Base-by-base conservation (phyloP, 2,113 vertebrate genomes). In the Catharus minimus region DNA sequence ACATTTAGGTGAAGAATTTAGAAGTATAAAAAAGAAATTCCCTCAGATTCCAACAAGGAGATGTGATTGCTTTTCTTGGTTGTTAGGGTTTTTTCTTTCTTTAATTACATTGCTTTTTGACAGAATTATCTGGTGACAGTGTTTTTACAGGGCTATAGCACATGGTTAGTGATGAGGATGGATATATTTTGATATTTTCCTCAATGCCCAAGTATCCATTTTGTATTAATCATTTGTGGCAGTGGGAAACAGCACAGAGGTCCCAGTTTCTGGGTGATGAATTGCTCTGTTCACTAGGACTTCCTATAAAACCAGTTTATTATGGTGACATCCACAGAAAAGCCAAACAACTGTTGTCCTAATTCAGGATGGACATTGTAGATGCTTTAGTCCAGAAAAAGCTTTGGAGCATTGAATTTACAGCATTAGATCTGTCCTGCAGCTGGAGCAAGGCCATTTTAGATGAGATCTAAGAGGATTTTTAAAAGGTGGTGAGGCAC, bases 311-410 rank as follows among this genome's bases (percentile, higher is more conserved):
- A 26, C 16, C 41, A 13, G 1, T 56, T 68, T 56, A 19, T 82
- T 72, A 15, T 5, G 43, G 38, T 28, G 17, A 9, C 1, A 2
- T 17, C 68, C 22, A 36, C 33, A 41, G 38, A 65, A 79, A 52
- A 90, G 22, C 41, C 41, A 47, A 22, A 41, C 23, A 46, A 11
- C 19, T 64, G 4, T 38, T 36, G 11, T 57, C 17, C 15, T 47
- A 38, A 10, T 26, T 38, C 28, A 23, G 36, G n/a, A 13, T 62
- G 32, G 61, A 26, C 12, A 5, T 1, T 0, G 0, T 13, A 11
- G 41, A 5, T 83, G 27, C 8, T 69, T 61, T n/a, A 46, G 5
- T 49, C 15, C 66, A 67, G 47, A 32, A 43, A 10, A 84, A 26
- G 2, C 13, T 49, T 73, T 60, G 11, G 28, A 89, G 20, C 28